Conservation (phyloP, 2,888 invertebrate genomes). For the Agrilus mali region DNA sequence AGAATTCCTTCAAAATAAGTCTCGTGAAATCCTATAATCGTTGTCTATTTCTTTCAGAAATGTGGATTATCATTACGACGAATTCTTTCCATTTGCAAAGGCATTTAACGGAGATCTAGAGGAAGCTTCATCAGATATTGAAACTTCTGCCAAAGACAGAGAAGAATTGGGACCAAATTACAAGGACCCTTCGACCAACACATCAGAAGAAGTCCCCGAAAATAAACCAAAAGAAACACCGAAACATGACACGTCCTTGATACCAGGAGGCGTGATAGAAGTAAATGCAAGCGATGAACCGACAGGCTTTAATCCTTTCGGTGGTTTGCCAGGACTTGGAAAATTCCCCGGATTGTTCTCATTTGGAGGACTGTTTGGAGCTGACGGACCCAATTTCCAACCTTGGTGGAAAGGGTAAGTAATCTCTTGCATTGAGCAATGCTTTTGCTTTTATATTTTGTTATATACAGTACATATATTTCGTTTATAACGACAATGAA, state of each 20-base stretch:
- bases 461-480: too few relatives aligned
- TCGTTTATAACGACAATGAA: too few relatives aligned
- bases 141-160: slow-evolving; percentile 16
- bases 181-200: slow-evolving; percentile 20
- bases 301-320: neutral
- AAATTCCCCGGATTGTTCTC: slow-evolving; percentile 14
- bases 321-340: slow-evolving; percentile 1
- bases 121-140: slow-evolving; percentile 1
- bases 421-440: too few relatives aligned
- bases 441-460: neutral
- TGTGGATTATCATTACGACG: too few relatives aligned
- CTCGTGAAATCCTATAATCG: too few relatives aligned
- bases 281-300: slow-evolving; percentile 19
- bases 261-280: slow-evolving; percentile 25
- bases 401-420: slow-evolving; percentile 40
- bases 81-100: slow-evolving; percentile 1
- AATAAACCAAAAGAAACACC: slow-evolving; percentile 12
- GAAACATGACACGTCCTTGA: slow-evolving; percentile 9
- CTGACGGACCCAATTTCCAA: slow-evolving; percentile 15
- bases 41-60: too few relatives aligned
- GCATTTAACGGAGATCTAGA: slow-evolving; percentile 4
- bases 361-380: slow-evolving; percentile 25
- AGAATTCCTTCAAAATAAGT: too few relatives aligned
- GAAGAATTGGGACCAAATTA: slow-evolving; percentile 27
- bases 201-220: slow-evolving; percentile 20